Evolutionary conservation across 1,140 invertebrate genomes (phyloP).

Genomic region (Bemisia tabaci): DNA sequence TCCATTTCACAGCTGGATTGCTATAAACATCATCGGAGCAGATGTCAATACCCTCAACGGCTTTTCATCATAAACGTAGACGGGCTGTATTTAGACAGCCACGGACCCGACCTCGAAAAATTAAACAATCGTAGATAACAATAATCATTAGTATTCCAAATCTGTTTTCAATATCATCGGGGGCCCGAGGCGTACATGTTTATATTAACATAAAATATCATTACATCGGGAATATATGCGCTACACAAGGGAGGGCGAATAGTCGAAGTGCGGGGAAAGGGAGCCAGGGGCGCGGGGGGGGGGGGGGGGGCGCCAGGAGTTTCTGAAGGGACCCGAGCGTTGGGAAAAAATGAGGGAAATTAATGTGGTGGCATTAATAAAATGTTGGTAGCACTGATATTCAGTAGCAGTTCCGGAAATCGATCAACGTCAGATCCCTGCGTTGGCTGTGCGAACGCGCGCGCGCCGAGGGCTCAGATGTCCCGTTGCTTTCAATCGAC

Average conservation of each 20-base stretch:
- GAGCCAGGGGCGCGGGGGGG: too few species aligned
- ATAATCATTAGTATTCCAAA: background rate
- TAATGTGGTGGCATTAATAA: background rate
- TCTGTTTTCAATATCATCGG: background rate
- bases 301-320: background rate
- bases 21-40: too few species aligned
- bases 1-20: too few species aligned
- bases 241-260: background rate
- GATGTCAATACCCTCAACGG: too few species aligned
- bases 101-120: too few species aligned
- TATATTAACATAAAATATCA: slow-evolving; percentile 1
- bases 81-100: too few species aligned
- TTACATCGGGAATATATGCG: background rate
- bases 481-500: slow-evolving; percentile 6
- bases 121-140: too few species aligned
- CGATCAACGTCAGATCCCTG: background rate
- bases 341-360: background rate
- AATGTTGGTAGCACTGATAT: background rate
- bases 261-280: background rate
- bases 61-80: too few species aligned
- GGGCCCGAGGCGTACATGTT: background rate
- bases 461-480: background rate
- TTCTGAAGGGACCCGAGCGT: background rate
- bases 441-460: background rate
- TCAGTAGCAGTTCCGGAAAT: background rate